These are phyloP conservation scores for Bombus haemorrhoidalis DNA, from an alignment of 1,140 invertebrate genomes.

Conservation along the genomic window DNA sequence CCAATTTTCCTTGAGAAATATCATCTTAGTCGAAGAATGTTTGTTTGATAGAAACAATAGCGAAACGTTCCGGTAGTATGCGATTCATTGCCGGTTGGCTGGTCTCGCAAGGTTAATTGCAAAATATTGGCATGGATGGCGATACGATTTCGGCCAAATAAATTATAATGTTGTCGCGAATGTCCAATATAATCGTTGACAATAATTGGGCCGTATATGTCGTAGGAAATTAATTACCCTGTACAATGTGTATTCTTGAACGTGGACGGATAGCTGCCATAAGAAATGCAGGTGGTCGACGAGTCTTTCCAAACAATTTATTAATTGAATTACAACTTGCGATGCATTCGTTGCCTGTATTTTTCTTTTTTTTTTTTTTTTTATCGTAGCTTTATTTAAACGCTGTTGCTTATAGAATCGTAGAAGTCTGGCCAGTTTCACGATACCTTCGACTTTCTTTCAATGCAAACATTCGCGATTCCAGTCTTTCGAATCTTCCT, in stretches of 20 bases:
- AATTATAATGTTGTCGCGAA: neutral
- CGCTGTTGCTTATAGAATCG: neutral
- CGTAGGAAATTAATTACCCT: neutral
- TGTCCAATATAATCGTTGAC: neutral
- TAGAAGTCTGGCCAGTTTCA: neutral
- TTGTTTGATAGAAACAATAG: neutral
- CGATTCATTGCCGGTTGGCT: neutral
- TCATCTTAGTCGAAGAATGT: neutral
- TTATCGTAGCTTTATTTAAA: neutral
- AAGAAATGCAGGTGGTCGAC: neutral
- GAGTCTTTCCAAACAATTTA: neutral
- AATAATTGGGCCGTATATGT: neutral
- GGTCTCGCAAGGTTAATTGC: conserved; percentile 4
- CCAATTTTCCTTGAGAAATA: neutral
- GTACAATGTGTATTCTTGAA: neutral
- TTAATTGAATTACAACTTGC: neutral
- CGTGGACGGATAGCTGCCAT: neutral
- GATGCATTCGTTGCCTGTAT: neutral
- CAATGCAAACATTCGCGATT: neutral
- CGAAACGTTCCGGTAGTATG: neutral
- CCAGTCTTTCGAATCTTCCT: neutral
- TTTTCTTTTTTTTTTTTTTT: neutral
- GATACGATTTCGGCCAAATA: neutral
- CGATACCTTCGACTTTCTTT: neutral
- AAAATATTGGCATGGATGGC: conserved; percentile 28